phyloP scores from a whole-genome alignment of 37 sponge, comb jelly and placozoan genomes.

The Crambe crambe region DNA sequence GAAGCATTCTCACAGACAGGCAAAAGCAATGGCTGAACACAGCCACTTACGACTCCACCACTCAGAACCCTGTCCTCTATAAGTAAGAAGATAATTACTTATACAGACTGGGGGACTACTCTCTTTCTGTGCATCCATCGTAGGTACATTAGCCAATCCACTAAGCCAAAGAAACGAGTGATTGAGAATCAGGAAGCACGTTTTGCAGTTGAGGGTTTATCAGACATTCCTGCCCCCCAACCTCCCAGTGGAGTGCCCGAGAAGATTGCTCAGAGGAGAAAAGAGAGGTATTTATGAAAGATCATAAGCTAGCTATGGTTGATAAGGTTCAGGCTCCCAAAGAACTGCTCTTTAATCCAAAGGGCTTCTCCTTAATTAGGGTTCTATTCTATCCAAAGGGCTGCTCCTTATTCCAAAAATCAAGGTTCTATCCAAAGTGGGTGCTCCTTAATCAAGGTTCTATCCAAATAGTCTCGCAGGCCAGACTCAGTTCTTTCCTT shows the following conservation, averaged over 20 bases:
- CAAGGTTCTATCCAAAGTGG: no score
- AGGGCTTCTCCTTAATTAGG: neutral
- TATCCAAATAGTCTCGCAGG: no score
- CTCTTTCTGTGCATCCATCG: no score
- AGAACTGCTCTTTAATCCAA: neutral
- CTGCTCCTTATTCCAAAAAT: no score
- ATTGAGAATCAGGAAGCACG: conserved; percentile 15
- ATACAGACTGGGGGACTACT: neutral
- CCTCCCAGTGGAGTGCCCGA: conserved; percentile 19
- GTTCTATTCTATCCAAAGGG: neutral
- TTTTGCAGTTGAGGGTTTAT: conserved; percentile 38
- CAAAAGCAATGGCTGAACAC: conserved; percentile 54
- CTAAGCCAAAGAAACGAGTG: neutral
- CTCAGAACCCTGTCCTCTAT: conserved; percentile 51
- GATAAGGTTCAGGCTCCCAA: no score
- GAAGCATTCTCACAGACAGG: conserved; percentile 22
- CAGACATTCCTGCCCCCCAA: conserved; percentile 4
- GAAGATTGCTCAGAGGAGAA: conserved; percentile 24
- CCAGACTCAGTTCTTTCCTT: no score
- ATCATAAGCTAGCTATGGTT: no score
- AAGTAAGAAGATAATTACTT: conserved; percentile 28
- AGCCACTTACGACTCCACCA: conserved; percentile 21
- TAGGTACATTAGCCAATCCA: neutral
- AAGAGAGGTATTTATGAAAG: conserved; percentile 27
- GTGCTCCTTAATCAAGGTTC: no score